Evolutionary conservation across 35 echinoderm and acorn worm genomes (phyloP), one percentile per base, ranked within the genome.

Genomic region (Heliocidaris erythrogramma): DNA sequence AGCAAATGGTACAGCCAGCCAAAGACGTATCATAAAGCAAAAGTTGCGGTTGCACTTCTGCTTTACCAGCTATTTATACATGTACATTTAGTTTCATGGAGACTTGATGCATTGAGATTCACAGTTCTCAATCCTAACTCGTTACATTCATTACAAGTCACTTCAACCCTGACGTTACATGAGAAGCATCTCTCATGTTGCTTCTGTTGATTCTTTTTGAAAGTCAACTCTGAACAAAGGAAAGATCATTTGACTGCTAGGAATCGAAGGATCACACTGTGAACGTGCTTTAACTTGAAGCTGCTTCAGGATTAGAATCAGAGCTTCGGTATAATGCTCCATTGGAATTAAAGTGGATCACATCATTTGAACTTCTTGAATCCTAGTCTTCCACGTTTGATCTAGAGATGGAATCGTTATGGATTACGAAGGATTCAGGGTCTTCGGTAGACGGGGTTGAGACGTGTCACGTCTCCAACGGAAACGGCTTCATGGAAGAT

Each of bases 391-490:
- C 65, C 27, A 78, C 21, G 21, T 27, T 18, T n/a, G 18, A 78
- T 78, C 65, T 78, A 6, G 65, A 78, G 14, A 89, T 89, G 87
- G 87, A 89, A 89, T 89, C 87, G 12, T 89, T 89, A 89, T 89
- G 87, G 87, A 89, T 89, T 89, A 89, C 87, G 29, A 89, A 89
- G 87, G 87, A 89, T 89, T 78, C 65, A 78, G 87, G 87, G 29
- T 47, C 87, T 13, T 89, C 87, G 12, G 87, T 89, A 32, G 87
- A 89, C 18, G 31, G 87, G 12, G 31, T 47, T 31, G 87, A 89
- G 14, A n/a, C 87, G 31, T 89, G 87, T 9, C 69, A 14, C 14
- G 69, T 84, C 69, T 18, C 69, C n/a, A 89, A 32, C 24, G 87
- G 87, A 89, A 89, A 48, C 47, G 29, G 31, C 87, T 89, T 32